phyloP scores from a whole-genome alignment of 2,113 vertebrate species.

The Balaeniceps rex region DNA sequence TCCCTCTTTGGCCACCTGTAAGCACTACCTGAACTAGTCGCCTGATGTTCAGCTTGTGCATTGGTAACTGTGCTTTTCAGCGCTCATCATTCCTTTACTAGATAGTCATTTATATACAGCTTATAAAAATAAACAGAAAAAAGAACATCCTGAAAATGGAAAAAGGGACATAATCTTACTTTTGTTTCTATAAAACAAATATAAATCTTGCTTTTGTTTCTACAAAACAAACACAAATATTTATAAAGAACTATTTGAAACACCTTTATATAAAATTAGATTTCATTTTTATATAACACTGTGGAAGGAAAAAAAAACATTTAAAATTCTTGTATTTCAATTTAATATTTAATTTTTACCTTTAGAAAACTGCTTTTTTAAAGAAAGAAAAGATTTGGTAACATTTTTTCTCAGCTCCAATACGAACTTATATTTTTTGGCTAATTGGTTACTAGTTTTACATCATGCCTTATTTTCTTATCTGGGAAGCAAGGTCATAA shows the following conservation, averaged over 20 bases:
- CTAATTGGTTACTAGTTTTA: background rate
- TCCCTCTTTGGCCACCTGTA: background rate
- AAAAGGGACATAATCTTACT: background rate
- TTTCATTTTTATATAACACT: background rate
- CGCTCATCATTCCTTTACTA: background rate
- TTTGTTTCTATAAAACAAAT: background rate
- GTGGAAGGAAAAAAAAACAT: background rate
- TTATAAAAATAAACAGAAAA: background rate
- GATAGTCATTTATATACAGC: background rate
- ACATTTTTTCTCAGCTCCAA: background rate
- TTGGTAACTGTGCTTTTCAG: background rate
- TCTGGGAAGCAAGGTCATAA: background rate
- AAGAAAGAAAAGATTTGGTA: background rate
- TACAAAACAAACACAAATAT: background rate
- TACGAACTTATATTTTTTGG: background rate
- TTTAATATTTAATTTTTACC: background rate
- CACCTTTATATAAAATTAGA: background rate
- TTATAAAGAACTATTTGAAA: background rate
- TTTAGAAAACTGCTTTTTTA: background rate
- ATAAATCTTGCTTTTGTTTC: background rate
- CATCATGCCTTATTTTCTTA: background rate
- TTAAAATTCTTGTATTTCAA: background rate
- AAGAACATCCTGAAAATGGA: background rate
- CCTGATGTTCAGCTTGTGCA: background rate
- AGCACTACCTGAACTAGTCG: background rate